A percentile compares a stretch with the other conserved stretches of the same genome.
Evolutionary conservation across 37 sponge, comb jelly and placozoan genomes (phyloP).

Genomic region (Tethya wilhelma): DNA sequence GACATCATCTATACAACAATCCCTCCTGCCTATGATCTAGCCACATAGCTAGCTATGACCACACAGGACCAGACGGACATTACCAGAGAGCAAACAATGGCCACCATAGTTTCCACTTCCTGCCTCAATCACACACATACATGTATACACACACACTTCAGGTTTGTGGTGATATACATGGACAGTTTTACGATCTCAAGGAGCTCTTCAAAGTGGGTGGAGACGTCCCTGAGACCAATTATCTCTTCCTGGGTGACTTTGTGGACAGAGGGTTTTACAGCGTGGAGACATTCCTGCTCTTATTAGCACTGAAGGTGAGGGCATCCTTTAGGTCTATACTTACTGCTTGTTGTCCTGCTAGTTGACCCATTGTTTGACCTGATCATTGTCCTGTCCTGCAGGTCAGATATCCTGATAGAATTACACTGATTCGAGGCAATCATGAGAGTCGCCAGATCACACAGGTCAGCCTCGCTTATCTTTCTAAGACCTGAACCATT

Average conservation of each 20-base stretch:
- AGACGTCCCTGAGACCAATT: conserved; percentile 99
- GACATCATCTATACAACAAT: too few species aligned
- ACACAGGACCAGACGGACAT: too few species aligned
- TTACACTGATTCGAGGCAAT: conserved; percentile 95
- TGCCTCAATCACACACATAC: background rate
- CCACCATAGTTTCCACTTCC: background rate
- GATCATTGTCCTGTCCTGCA: conserved; percentile 7
- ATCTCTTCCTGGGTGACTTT: conserved; percentile 98
- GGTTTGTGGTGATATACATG: conserved; percentile 99
- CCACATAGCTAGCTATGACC: too few species aligned
- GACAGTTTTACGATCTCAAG: conserved; percentile 93
- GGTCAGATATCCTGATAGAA: conserved; percentile 97
- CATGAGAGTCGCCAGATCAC: conserved; percentile 99
- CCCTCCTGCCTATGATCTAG: too few species aligned
- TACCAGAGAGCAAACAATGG: too few species aligned
- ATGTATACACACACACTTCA: conserved; percentile 1
- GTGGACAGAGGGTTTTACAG: conserved; percentile 99
- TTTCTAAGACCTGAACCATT: background rate
- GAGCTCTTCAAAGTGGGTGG: conserved; percentile 99
- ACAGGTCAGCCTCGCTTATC: conserved; percentile 55
- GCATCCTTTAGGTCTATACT: background rate
- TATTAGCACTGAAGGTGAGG: conserved; percentile 95
- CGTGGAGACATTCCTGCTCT: conserved; percentile 98
- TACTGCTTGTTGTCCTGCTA: background rate
- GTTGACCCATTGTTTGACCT: background rate